Base-by-base conservation (phyloP, 1,140 invertebrate genomes). In the Drosophila pandora region DNA sequence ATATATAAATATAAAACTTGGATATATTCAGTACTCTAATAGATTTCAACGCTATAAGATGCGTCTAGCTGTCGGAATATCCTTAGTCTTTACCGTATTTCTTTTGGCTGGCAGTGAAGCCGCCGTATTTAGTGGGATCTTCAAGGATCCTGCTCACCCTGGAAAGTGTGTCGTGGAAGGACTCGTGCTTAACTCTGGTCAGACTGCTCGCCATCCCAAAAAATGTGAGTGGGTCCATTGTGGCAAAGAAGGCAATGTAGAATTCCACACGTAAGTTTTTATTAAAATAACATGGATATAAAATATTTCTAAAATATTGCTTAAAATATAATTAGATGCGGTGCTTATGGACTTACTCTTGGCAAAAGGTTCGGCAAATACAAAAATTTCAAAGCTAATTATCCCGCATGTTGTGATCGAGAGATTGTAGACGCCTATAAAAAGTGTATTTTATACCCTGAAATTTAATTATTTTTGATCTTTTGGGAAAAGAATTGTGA, bases 101-200 rank as follows among this genome's bases (percentile, higher is more conserved):
- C 12, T 56, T 7, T 5, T 50, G 30, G 17, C 13, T 1, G 22
- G 10, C 5, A 39, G 12, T 9, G 32, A 75, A 32, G 32, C 60
- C 10, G 70, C 69, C 12, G 21, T 74, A 6, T 13, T 10, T 1
- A 21, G 39, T 6, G 71, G 71, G 0, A 17, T 37, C 5, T 75
- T 58, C 10, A 65, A 53, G 21, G 70, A 75, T 34, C 39, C 60
- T 0, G 34, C 25, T 0, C 60, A 75, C 30, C 71, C 71, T 8
- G 71, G 71, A 43, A 75, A 74, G 23, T 75, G 71, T 63, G 71
- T 65, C 3, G 8, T 75, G 7, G 34, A 21, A 0, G 54, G 67
- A 2, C 17, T 74, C 0, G 47, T 74, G 3, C 13, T 74, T 3
- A 63, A 21, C n/a, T 9, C 13, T 0, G 67, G 69, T 7, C 52